phyloP scores from a whole-genome alignment of 2,113 vertebrate species.

The Alaudala cheleensis region DNA sequence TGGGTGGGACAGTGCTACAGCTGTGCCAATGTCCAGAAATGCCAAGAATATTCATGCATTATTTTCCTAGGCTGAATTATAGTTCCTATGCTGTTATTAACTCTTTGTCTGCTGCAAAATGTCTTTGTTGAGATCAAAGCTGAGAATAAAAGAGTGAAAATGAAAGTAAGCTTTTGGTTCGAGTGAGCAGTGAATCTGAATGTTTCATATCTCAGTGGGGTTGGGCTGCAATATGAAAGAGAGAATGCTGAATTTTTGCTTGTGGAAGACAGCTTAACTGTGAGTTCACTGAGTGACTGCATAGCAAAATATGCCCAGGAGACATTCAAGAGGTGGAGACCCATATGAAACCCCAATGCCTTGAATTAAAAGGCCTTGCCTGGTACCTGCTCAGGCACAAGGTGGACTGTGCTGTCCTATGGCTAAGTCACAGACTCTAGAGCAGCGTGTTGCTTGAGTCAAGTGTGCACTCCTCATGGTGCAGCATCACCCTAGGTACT shows the following conservation, averaged over 20 bases:
- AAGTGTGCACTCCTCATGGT: background rate
- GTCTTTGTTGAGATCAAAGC: background rate
- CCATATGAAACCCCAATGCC: fast-evolving
- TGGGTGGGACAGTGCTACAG: background rate
- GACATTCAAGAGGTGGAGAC: background rate
- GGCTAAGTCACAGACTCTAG: background rate
- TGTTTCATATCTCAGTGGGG: background rate
- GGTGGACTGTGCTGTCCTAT: background rate
- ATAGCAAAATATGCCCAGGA: background rate
- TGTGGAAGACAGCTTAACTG: background rate
- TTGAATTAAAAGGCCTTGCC: background rate
- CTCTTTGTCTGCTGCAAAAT: background rate
- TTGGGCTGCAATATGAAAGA: background rate
- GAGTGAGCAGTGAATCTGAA: background rate
- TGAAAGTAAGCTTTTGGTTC: background rate
- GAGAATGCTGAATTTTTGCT: background rate
- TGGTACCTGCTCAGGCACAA: background rate
- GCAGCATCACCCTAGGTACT: background rate
- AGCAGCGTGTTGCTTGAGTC: fast-evolving
- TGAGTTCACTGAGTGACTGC: background rate
- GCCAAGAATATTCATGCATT: background rate
- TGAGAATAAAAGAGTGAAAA: background rate
- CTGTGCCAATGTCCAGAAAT: background rate
- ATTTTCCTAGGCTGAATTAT: background rate
- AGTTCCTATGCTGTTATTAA: background rate